Evolutionary conservation across 2,888 invertebrate genomes (phyloP), one percentile per base, ranked within the genome.

Genomic region (Apantesis nais): DNA sequence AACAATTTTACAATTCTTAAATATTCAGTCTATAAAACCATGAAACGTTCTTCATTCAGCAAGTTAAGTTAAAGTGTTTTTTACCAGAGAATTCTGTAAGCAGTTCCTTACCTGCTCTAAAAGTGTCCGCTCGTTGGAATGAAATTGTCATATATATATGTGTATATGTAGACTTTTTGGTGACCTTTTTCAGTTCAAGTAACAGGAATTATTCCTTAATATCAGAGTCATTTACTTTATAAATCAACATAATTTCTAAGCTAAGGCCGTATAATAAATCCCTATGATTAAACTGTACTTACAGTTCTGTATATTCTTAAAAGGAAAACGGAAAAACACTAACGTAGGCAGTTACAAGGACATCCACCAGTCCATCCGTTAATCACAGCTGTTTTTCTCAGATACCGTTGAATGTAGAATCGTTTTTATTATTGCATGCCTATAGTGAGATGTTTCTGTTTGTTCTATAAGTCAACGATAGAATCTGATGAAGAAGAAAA

Each of bases 381-480:
- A 34, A 61, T 65, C 65, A 37, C 65, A 52, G 65, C 52, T 19
- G 66, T 69, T 69, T 64, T 69, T 66, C 61, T 66, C 29, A n/a
- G 60, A 61, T 70, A 70, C 70, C 52, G 65, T 66, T 70, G 29
- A 22, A 61, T 55, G 60, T 67, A 48, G 22, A 31, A 9, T 25
- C 9, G 25, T 16, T 44, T 67, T 67, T 67, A 19, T n/a, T 48
- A 44, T n/a, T 37, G 48, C 8, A n/a, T 44, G 22, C 16, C 44
- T 61, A 29, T 12, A 44, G 14, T 44, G 19, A 31, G 19, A 44
- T 14, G 31, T 61, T 67, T 44, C n/a, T n/a, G n/a, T n/a, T n/a
- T n/a, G n/a, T n/a, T n/a, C 22, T 22, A 14, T 12, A 67, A 29
- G 16, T 29, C 5, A 58, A 58, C 29, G 0, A 16, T 29, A 16